A percentile compares a stretch with the other conserved stretches of the same genome.
Evolutionary conservation across 2,888 invertebrate genomes (phyloP).

Genomic region (Ormia ochracea): DNA sequence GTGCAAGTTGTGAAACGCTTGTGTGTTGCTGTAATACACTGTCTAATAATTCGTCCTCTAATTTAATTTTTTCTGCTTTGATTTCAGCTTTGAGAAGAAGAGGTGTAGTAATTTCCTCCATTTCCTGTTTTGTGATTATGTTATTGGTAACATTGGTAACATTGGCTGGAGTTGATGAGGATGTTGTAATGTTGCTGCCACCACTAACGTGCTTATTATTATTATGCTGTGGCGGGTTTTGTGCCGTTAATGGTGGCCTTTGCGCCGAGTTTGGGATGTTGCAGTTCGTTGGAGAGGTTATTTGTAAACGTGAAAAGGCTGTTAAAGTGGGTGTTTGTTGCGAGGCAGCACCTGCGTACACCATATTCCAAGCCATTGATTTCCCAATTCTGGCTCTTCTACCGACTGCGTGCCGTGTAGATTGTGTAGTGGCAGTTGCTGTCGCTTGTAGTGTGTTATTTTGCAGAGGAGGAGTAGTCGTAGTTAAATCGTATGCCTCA

Average conservation of each 20-base stretch:
- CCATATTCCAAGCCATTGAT: conserved; percentile 82
- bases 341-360: conserved; percentile 70
- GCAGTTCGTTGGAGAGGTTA: conserved; percentile 57
- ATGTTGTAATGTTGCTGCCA: conserved; percentile 40
- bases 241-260: background rate
- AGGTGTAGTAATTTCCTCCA: conserved; percentile 64
- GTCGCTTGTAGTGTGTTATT: conserved; percentile 62
- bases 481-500: conserved; percentile 73
- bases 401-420: conserved; percentile 66
- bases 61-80: conserved; percentile 76
- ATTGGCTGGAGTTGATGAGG: conserved; percentile 24
- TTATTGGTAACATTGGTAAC: conserved; percentile 18
- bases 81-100: conserved; percentile 73
- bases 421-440: conserved; percentile 64
- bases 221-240: conserved; percentile 27
- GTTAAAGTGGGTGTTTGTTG: conserved; percentile 14
- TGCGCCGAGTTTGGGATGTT: conserved; percentile 18
- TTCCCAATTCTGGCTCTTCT: conserved; percentile 81
- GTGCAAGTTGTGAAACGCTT: conserved; percentile 33
- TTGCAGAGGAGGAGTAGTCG: conserved; percentile 80
- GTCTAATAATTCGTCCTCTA: conserved; percentile 71
- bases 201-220: conserved; percentile 46
- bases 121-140: conserved; percentile 50
- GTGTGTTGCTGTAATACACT: conserved; percentile 61
- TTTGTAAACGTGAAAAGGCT: conserved; percentile 16